Percentiles rank a stretch among this genome's conserved stretches.
phyloP scores from a whole-genome alignment of 1,140 invertebrate species.

The Sitophilus oryzae region DNA sequence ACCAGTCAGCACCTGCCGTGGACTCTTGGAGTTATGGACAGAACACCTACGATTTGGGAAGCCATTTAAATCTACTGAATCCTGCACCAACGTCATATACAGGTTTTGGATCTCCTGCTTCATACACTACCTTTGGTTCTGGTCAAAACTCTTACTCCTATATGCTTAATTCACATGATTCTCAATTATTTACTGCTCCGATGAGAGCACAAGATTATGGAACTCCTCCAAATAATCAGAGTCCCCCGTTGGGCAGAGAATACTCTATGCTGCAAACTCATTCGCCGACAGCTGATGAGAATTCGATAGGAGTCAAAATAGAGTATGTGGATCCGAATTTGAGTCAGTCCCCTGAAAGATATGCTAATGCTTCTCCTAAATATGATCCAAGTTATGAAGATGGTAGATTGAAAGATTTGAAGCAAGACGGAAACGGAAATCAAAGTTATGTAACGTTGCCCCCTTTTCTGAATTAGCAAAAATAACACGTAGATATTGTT shows the following conservation, averaged over 20 bases:
- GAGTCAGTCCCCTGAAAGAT: slow-evolving; percentile 45
- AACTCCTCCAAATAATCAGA: slow-evolving; percentile 49
- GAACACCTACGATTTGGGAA: slow-evolving; percentile 66
- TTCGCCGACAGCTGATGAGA: slow-evolving; percentile 52
- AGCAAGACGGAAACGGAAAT: slow-evolving; percentile 53
- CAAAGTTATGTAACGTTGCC: slow-evolving; percentile 63
- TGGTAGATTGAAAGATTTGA: slow-evolving; percentile 54
- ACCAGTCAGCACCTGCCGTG: slow-evolving; percentile 53
- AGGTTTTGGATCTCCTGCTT: slow-evolving; percentile 48
- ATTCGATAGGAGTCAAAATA: slow-evolving; percentile 48
- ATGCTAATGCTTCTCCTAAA: slow-evolving; percentile 48
- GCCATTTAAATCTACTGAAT: slow-evolving; percentile 64
- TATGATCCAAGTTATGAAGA: slow-evolving; percentile 55
- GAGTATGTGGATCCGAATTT: slow-evolving; percentile 45
- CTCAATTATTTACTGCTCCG: slow-evolving; percentile 55
- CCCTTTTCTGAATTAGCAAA: slow-evolving; percentile 64
- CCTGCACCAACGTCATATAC: slow-evolving; percentile 62
- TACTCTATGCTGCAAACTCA: slow-evolving; percentile 62
- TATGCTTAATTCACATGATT: slow-evolving; percentile 61
- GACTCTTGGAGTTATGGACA: slow-evolving; percentile 70
- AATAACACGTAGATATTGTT: not conserved
- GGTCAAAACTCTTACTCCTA: slow-evolving; percentile 54
- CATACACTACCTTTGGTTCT: slow-evolving; percentile 45
- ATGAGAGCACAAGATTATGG: slow-evolving; percentile 57
- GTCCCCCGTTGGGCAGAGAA: slow-evolving; percentile 55